Evolutionary conservation across 2,888 invertebrate species (phyloP).

Genomic region (Parthenolecanium corni): DNA sequence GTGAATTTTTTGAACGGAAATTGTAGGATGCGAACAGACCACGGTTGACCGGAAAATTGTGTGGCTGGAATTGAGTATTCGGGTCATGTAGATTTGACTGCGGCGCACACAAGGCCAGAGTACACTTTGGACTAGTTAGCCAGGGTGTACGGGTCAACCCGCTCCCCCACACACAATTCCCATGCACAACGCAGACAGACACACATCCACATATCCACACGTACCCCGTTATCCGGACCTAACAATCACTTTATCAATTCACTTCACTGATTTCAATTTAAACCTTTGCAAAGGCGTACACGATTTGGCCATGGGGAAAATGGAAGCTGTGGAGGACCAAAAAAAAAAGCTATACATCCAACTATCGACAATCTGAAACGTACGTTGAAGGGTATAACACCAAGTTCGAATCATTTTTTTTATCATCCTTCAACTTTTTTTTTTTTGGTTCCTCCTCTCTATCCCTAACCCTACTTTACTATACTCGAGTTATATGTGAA

Average conservation of each 20-base stretch:
- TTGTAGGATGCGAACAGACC: constrained; percentile 25
- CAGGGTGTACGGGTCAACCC: neutral
- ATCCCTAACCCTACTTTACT: neutral
- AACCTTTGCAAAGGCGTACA: constrained; percentile 5
- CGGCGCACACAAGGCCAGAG: constrained; percentile 17
- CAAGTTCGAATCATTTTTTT: constrained; percentile 17
- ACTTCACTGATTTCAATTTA: constrained; percentile 26
- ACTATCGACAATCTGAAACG: constrained; percentile 5
- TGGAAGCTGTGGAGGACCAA: neutral
- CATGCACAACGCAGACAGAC: neutral
- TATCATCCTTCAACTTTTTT: constrained; percentile 1
- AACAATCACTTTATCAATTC: constrained; percentile 29
- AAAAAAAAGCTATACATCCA: constrained; percentile 13
- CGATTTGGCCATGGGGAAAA: neutral
- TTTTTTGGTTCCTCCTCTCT: neutral
- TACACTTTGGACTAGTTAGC: neutral
- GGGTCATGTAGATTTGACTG: constrained; percentile 27
- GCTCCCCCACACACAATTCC: neutral
- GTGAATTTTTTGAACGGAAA: constrained; percentile 22
- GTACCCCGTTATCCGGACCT: constrained; percentile 14
- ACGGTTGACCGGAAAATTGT: constrained; percentile 29
- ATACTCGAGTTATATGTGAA: neutral
- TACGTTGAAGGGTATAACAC: constrained; percentile 8
- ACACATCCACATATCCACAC: constrained; percentile 2
- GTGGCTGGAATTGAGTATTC: constrained; percentile 23